Evolutionary conservation across 2,888 invertebrate species (phyloP), one percentile per base, ranked within the genome.

Genomic region (Kryphioiulus occultus): DNA sequence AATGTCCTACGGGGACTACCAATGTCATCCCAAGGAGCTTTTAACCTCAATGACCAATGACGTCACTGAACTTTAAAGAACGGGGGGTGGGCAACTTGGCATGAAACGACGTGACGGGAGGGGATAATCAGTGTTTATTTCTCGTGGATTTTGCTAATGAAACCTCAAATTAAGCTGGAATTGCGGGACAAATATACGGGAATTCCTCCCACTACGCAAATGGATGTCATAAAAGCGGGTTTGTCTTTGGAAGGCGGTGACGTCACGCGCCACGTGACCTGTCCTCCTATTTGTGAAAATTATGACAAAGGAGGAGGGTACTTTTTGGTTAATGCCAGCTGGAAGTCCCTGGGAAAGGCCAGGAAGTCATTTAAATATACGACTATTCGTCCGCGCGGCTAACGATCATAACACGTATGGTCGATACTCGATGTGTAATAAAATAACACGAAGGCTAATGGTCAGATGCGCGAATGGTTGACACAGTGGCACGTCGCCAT

Each of bases 1-100:
- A 91, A 91, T 91, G 91, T 90, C 90, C 90, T 90, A 91, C 91
- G 92, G 92, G 92, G 92, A 90, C 91, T 91, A 90, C 91, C 91
- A 90, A 90, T 90, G 90, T 89, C 89, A 89, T 88, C 89, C 88
- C 91, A 92, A 89, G 91, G 91, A 90, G 90, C 88, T 89, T 90
- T 90, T 90, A 91, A 90, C 91, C 91, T 91, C 91, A 91, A 91
- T 91, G 91, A 91, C 90, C 89, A 35, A 88, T 90, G 90, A 91
- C 91, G 90, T 91, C 90, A 90, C 53, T 85, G 32, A 85, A 22
- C 26, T 68, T 30, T 30, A 17, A 15, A 32, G 84, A 84, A 84
- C 17, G 15, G 78, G 78, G 26, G 30, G 30, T 78, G n/a, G n/a
- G n/a, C n/a, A n/a, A n/a, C n/a, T n/a, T n/a, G 78, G 78, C 78